These are phyloP conservation scores for Vanessa tameamea DNA, from an alignment of 1,140 invertebrate species.

Conservation along the genomic window DNA sequence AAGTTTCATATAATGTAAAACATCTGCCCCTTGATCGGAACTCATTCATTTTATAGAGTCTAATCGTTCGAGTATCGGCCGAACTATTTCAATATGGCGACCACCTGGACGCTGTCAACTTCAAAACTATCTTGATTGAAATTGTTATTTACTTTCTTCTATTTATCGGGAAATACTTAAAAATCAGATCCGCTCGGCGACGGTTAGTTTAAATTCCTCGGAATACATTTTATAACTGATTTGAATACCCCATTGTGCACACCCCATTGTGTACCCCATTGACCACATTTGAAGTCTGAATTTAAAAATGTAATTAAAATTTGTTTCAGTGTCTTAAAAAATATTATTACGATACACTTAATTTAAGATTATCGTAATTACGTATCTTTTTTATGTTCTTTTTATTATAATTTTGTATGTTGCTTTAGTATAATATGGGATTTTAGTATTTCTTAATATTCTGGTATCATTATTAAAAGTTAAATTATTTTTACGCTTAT, in stretches of 20 bases:
- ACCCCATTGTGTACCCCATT: neutral
- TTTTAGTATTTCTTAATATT: no score
- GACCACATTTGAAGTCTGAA: no score
- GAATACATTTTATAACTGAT: neutral
- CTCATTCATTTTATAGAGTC: slow-evolving; percentile 10
- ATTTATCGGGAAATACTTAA: neutral
- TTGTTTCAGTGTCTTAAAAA: no score
- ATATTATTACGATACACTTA: neutral
- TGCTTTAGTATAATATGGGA: neutral
- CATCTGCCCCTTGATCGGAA: neutral
- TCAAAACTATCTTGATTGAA: slow-evolving; percentile 59
- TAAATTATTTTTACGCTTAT: no score
- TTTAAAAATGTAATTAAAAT: no score
- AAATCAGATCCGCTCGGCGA: neutral
- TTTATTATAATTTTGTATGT: neutral
- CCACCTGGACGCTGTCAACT: slow-evolving; percentile 25
- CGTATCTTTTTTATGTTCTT: neutral
- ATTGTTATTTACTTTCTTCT: slow-evolving; percentile 41
- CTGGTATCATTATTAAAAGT: no score
- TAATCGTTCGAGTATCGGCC: slow-evolving; percentile 31
- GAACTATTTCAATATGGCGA: slow-evolving; percentile 65
- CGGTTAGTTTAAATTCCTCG: neutral
- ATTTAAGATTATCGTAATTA: neutral
- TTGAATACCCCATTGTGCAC: neutral
- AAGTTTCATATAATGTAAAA: neutral